Conservation (phyloP, 2,888 invertebrate genomes). For the Arge pagana region DNA sequence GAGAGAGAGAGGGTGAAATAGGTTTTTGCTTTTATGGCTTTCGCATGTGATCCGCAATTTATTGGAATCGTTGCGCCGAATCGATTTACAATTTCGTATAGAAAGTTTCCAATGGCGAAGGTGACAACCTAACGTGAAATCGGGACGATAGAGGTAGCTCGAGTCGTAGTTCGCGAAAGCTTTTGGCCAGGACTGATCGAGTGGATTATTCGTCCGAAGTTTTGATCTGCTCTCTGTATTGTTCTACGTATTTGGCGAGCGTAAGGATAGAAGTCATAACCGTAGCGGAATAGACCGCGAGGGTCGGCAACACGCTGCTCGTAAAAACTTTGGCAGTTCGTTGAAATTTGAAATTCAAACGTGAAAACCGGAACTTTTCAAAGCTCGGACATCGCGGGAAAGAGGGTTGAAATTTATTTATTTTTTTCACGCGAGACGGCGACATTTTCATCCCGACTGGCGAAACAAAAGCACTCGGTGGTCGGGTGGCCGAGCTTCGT, state of each 20-base stretch:
- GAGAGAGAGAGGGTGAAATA: conserved; percentile 20
- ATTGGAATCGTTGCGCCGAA: conserved; percentile 11
- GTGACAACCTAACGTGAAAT: neutral
- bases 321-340: conserved; percentile 12
- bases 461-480: no score
- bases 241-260: conserved; percentile 4
- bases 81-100: conserved; percentile 22
- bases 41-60: neutral
- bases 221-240: no score
- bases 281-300: neutral
- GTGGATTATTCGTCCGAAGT: no score
- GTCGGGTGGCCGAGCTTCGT: no score
- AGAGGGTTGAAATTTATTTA: neutral
- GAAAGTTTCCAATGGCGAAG: conserved; percentile 21
- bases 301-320: conserved; percentile 6
- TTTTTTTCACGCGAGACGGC: no score
- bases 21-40: conserved; percentile 14
- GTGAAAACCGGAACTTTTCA: conserved; percentile 5
- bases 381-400: conserved; percentile 12
- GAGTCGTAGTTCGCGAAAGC: neutral
- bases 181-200: neutral
- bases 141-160: neutral
- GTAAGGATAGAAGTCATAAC: neutral
- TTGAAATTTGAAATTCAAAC: conserved; percentile 24
- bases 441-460: no score